Evolutionary conservation across 2,113 vertebrate genomes (phyloP).

Genomic region (Puma concolor): DNA sequence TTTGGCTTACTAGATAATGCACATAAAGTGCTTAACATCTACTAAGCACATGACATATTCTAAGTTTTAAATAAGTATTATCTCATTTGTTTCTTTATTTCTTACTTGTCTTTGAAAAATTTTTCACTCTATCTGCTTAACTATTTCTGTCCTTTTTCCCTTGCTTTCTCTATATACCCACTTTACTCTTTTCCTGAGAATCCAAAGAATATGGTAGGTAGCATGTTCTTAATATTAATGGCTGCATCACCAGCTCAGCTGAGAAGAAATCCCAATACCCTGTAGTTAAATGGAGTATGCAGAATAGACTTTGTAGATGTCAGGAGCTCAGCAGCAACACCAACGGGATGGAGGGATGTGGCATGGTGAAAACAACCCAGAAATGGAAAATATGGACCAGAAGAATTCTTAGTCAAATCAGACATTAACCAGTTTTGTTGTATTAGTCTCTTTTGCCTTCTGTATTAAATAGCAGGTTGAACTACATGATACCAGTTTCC

Average conservation of each 20-base stretch:
- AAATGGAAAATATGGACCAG: not conserved
- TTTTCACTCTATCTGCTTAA: not conserved
- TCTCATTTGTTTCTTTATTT: not conserved
- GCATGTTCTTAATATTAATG: not conserved
- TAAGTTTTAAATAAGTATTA: conserved; percentile 29
- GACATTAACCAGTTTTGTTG: not conserved
- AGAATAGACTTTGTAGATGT: conserved; percentile 20
- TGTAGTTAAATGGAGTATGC: not conserved
- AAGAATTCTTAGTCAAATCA: not conserved
- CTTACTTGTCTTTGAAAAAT: not conserved
- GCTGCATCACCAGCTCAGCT: not conserved
- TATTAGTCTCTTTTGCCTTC: not conserved
- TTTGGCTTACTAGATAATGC: not conserved
- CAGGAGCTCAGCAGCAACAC: not conserved
- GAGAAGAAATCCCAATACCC: not conserved
- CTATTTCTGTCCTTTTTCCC: not conserved
- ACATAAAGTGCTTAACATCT: not conserved
- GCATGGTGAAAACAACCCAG: not conserved
- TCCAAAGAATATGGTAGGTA: not conserved
- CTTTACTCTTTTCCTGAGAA: not conserved
- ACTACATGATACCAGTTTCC: not conserved
- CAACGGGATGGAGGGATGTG: not conserved
- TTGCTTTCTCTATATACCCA: not conserved
- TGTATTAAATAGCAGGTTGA: not conserved
- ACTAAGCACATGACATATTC: not conserved